These are phyloP conservation scores for Oryzias melastigma DNA, from an alignment of 2,113 vertebrate genomes.

Conservation along the genomic window DNA sequence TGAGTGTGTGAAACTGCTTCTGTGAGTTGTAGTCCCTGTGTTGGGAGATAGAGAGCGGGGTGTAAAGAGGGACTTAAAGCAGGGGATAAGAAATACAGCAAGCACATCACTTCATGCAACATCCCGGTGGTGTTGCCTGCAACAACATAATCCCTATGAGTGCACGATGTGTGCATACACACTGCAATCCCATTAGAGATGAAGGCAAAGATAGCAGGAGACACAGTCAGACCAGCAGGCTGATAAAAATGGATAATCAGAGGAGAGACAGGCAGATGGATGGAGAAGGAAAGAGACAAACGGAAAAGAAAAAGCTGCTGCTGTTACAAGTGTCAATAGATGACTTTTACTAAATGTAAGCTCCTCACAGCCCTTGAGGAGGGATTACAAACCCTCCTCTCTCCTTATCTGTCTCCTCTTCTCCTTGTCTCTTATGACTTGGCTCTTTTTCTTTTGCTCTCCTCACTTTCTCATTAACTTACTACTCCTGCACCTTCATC, in stretches of 20 bases:
- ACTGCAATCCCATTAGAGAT: slow-evolving; percentile 37
- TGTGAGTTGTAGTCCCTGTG: slow-evolving; percentile 23
- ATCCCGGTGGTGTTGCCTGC: slow-evolving; percentile 51
- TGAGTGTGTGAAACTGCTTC: slow-evolving; percentile 36
- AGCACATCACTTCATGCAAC: slow-evolving; percentile 64
- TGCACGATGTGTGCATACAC: slow-evolving; percentile 24
- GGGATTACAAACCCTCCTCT: slow-evolving; percentile 40
- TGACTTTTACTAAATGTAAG: slow-evolving; percentile 40
- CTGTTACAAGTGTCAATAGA: slow-evolving; percentile 35
- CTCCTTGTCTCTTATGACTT: slow-evolving; percentile 26
- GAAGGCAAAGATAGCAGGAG: slow-evolving; percentile 31
- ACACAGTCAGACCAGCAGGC: slow-evolving; percentile 16
- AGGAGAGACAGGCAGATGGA: slow-evolving; percentile 15
- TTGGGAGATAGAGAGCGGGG: slow-evolving; percentile 41
- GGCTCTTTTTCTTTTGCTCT: slow-evolving; percentile 27
- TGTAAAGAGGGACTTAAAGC: slow-evolving; percentile 51
- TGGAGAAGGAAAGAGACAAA: slow-evolving; percentile 10
- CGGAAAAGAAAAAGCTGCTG: slow-evolving; percentile 14
- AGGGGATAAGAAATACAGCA: slow-evolving; percentile 52
- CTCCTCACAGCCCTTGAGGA: slow-evolving; percentile 35
- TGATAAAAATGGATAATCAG: slow-evolving; percentile 22
- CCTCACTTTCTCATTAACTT: slow-evolving; percentile 51
- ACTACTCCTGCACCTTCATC: slow-evolving; percentile 25
- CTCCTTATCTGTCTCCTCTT: slow-evolving; percentile 22
- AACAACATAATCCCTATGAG: slow-evolving; percentile 65